These are phyloP conservation scores for Eilema sororculum DNA, from an alignment of 2,888 invertebrate species.

Conservation along the genomic window DNA sequence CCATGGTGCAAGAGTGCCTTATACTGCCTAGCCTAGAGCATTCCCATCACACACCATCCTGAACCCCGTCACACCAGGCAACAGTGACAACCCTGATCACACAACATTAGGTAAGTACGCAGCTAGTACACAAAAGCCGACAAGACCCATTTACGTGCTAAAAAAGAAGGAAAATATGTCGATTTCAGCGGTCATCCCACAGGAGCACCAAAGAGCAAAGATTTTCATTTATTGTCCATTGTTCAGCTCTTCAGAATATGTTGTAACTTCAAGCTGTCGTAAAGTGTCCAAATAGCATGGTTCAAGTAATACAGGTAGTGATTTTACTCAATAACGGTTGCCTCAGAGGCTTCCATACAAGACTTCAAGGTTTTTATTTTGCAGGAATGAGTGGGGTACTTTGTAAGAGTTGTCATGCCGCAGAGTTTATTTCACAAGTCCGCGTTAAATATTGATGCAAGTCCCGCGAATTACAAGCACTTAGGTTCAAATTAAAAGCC, in stretches of 20 bases:
- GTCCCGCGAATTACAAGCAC: neutral
- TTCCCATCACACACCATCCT: too few relatives aligned
- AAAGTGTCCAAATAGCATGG: conserved; percentile 48
- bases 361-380: conserved; percentile 25
- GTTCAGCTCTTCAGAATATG: conserved; percentile 46
- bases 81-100: neutral
- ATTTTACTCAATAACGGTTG: conserved; percentile 39
- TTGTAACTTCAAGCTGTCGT: conserved; percentile 42
- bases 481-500: neutral
- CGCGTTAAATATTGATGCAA: neutral
- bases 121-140: neutral
- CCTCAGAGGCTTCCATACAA: conserved; percentile 11
- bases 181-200: conserved; percentile 9
- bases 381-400: neutral
- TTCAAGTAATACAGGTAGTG: conserved; percentile 52
- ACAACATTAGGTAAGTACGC: neutral
- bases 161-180: neutral
- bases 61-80: too few relatives aligned
- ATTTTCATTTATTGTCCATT: conserved; percentile 57
- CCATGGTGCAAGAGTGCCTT: too few relatives aligned
- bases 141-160: neutral
- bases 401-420: neutral
- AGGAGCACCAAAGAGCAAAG: conserved; percentile 6
- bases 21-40: too few relatives aligned
- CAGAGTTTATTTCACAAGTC: neutral